Conservation (phyloP, 2,797 vertebrate species). For the Tapera naevia region DNA sequence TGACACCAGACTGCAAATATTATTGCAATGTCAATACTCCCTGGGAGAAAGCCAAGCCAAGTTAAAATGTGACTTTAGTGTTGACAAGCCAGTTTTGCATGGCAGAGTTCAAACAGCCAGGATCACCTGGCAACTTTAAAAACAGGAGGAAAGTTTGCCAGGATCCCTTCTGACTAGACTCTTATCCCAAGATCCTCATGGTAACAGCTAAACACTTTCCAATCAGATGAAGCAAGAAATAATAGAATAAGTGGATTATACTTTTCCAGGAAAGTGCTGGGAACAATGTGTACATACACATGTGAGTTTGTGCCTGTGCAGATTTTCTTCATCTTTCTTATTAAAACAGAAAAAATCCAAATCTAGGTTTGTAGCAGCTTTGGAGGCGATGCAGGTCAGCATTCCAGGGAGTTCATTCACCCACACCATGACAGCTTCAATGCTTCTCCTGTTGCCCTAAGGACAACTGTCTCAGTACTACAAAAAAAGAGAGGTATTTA, state of each 20-base stretch:
- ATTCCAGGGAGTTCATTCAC: neutral
- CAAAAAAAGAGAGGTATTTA: neutral
- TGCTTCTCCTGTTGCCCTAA: neutral
- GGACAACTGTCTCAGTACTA: neutral
- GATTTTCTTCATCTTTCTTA: neutral
- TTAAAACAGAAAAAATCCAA: neutral
- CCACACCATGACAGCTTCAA: neutral
- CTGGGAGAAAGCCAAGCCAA: conserved; percentile 16
- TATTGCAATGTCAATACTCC: conserved; percentile 53
- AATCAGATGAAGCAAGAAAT: conserved; percentile 3
- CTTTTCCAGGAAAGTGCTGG: neutral
- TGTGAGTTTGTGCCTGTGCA: neutral
- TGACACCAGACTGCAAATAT: conserved; percentile 55
- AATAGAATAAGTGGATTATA: conserved; percentile 4
- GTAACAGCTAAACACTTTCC: conserved; percentile 28
- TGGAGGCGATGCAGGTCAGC: neutral
- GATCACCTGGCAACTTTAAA: conserved; percentile 50
- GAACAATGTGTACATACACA: neutral
- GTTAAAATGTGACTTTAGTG: conserved; percentile 52
- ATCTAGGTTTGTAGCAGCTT: neutral
- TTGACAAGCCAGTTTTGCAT: conserved; percentile 44
- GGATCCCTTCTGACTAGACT: neutral
- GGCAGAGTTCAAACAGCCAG: neutral
- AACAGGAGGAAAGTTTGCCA: conserved; percentile 13
- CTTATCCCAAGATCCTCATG: neutral